Conservation (phyloP, 2,888 invertebrate species). For the Mycogona germanica region DNA sequence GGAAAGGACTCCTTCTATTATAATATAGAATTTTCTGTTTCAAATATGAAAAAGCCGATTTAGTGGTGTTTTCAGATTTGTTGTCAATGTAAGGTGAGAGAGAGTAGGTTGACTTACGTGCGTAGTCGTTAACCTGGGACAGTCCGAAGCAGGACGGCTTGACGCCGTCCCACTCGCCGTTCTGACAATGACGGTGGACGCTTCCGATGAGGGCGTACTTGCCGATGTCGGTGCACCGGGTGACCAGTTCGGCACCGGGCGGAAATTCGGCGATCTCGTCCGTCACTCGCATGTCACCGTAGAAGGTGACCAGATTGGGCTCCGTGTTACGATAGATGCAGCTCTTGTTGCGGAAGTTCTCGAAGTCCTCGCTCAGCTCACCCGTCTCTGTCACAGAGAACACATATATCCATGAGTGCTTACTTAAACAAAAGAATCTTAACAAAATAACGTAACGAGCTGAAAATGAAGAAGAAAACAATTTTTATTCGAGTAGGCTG, state of each 20-base stretch:
- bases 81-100: not conserved
- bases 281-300: constrained; percentile 61
- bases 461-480: constrained; percentile 1
- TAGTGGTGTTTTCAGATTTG: no score
- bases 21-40: no score
- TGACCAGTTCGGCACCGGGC: constrained; percentile 52
- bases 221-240: constrained; percentile 71
- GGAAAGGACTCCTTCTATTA: no score
- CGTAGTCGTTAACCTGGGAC: constrained; percentile 76
- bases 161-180: constrained; percentile 67
- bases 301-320: constrained; percentile 65
- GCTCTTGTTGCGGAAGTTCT: constrained; percentile 45
- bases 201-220: constrained; percentile 71
- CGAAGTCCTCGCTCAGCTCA: constrained; percentile 19
- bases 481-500: constrained; percentile 8
- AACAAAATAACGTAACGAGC: constrained; percentile 6
- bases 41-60: no score
- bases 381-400: constrained; percentile 9
- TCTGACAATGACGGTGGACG: constrained; percentile 54
- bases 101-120: constrained; percentile 56
- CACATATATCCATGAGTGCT: no score
- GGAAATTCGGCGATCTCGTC: constrained; percentile 66
- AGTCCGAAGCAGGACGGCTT: constrained; percentile 66
- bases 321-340: constrained; percentile 66
- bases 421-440: no score